These are phyloP conservation scores for Cynocephalus volans DNA, from an alignment of 2,113 vertebrate genomes.

Conservation along the genomic window DNA sequence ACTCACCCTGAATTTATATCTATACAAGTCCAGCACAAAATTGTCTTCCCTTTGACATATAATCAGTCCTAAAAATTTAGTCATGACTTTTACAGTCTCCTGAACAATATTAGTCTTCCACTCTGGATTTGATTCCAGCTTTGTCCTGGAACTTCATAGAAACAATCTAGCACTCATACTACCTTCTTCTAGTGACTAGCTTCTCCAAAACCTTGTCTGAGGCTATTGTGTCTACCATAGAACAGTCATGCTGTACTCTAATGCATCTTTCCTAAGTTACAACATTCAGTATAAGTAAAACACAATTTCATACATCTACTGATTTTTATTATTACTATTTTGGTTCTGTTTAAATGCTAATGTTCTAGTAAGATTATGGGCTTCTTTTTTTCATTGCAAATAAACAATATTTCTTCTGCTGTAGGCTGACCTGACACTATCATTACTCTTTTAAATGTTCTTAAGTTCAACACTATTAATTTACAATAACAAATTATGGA, in stretches of 20 bases:
- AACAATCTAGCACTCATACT: neutral
- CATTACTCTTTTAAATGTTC: neutral
- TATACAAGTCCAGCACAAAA: neutral
- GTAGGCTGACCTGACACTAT: neutral
- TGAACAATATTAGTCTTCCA: neutral
- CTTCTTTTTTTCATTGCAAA: neutral
- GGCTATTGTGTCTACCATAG: neutral
- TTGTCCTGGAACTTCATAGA: neutral
- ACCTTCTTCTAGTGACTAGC: neutral
- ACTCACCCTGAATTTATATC: neutral
- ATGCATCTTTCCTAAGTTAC: neutral
- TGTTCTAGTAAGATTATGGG: neutral
- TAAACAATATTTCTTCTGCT: neutral
- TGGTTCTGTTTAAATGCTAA: neutral
- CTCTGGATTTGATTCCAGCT: neutral
- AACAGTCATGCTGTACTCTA: neutral
- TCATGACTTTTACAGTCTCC: neutral
- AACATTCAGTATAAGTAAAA: neutral
- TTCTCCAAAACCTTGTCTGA: neutral
- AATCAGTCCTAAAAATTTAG: neutral
- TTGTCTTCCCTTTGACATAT: neutral
- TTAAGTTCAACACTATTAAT: neutral
- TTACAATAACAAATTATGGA: neutral
- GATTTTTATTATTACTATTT: neutral
- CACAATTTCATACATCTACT: neutral